Base-by-base conservation (phyloP, 2,888 invertebrate species). In the Amphimallon solstitiale region DNA sequence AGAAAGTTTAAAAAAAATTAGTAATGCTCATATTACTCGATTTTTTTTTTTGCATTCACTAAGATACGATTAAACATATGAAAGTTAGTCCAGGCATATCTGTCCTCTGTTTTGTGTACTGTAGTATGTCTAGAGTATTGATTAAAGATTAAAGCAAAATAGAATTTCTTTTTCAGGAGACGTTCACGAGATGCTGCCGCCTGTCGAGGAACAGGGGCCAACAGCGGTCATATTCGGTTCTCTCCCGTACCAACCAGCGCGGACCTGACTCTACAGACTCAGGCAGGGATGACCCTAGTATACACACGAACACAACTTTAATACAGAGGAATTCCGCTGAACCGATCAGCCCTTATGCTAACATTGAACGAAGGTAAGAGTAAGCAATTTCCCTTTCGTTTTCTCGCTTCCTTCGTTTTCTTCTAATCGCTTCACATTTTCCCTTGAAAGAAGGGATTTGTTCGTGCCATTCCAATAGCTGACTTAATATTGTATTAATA, bases 181-280 rank as follows among this genome's bases (percentile, higher is more conserved):
- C 89, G 48, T 79, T 89, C 78, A 80, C 82, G 65, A 80, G 81
- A 19, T 81, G 78, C 64, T 87, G 86, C 78, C 84, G 84, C 74
- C 83, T 79, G 61, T 63, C 68, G 54, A 63, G 67, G 49, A 49
- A 65, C 69, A 56, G 76, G 12, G 76, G 76, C 35, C 84, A 86
- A 74, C 83, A 86, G 70, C 82, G 85, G 74, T 85, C 88, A 38
- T 89, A 89, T 81, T 86, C 87, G 68, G 84, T 87, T 63, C 79
- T 89, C 75, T 85, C 88, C 43, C 61, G 61, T 52, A 62, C 66
- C n/a, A 51, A 52, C 21, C 52, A 66, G 60, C 68, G 73, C 38
- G 68, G 69, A 66, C 59, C 65, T 34, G 72, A 74, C 15, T 73
- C 72, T 21, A 72, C 66, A 19, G 66, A 66, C 43, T 66, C 66